Percentiles rank a stretch among this genome's conserved stretches.
phyloP scores from a whole-genome alignment of 2,797 vertebrate species.

The Chelon labrosus region DNA sequence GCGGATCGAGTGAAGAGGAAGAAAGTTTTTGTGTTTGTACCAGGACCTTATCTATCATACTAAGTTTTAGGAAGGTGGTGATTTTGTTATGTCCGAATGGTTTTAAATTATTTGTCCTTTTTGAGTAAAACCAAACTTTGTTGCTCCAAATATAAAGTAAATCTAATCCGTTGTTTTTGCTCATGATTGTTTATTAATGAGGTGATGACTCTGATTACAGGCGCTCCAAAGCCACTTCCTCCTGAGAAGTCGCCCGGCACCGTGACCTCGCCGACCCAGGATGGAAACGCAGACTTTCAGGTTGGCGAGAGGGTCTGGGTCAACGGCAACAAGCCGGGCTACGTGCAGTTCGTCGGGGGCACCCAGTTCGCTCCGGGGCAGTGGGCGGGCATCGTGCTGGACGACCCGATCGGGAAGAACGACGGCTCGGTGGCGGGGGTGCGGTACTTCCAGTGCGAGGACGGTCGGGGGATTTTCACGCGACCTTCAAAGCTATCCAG shows the following conservation, averaged over 20 bases:
- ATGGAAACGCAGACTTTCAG: conserved; percentile 88
- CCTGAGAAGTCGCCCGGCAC: conserved; percentile 74
- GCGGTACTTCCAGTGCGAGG: conserved; percentile 86
- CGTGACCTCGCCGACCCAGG: conserved; percentile 78
- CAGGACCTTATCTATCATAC: too few species aligned
- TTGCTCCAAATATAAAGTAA: too few species aligned
- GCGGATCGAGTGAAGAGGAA: background rate
- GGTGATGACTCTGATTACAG: conserved; percentile 60
- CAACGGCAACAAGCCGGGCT: conserved; percentile 95
- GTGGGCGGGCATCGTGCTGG: conserved; percentile 96
- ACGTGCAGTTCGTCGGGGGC: conserved; percentile 92
- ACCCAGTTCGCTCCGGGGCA: conserved; percentile 97
- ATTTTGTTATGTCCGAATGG: too few species aligned
- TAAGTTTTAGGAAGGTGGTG: too few species aligned
- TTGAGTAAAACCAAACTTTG: too few species aligned
- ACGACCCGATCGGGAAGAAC: conserved; percentile 95
- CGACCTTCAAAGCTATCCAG: conserved; percentile 83
- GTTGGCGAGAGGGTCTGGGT: conserved; percentile 96
- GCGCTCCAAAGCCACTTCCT: conserved; percentile 81
- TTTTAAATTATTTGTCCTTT: too few species aligned
- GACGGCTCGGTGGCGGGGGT: conserved; percentile 95
- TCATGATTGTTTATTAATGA: too few species aligned
- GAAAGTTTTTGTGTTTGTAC: too few species aligned
- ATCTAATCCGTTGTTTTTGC: too few species aligned
- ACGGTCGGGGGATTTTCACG: conserved; percentile 84